Base-by-base conservation (phyloP, 1,140 invertebrate genomes). In the Nebria ingens region DNA sequence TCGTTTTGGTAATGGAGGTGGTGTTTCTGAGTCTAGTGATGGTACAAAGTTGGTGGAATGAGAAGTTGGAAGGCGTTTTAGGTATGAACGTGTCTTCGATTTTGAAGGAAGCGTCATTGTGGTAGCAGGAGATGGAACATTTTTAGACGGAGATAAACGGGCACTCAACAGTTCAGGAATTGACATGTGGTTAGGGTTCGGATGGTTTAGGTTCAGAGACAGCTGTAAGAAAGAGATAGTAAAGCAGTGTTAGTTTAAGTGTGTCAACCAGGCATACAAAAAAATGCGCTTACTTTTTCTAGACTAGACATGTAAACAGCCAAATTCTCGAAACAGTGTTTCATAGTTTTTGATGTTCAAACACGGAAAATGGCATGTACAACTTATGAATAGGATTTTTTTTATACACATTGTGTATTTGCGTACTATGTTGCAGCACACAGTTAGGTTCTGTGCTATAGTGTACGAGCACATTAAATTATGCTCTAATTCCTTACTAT, bases 211-310 rank as follows among this genome's bases (percentile, higher is more conserved):
- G 53, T 56, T 57, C 54, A 63, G 61, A 59, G 62, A 64, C 38
- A 63, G 67, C 68, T 64, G 64, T 62, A 70, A 71, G 68, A 66
- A 58, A 69, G 60, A 67, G 65, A 64, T 59, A 67, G 65, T 63
- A 63, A 64, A 65, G 64, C 64, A 61, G 57, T 58, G 64, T 65
- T 65, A 65, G 61, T 65, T 57, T 49, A n/a, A 52, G 53, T 51
- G 51, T 13, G 51, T 50, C 25, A 56, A 21, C n/a, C 38, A 52
- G n/a, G 51, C 40, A 45, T 45, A 45, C 25, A n/a, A 9, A 34
- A 34, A 34, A 34, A 34, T 34, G 25, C 25, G 25, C 25, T 34
- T 34, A 34, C 25, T 34, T 34, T 34, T 34, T 9, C 25, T 34
- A 34, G 6, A 9, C 25, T 34, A 34, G 6, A n/a, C 25, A n/a